Evolutionary conservation across 1,140 invertebrate genomes (phyloP), one percentile per base, ranked within the genome.

Genomic region (Fopius arisanus): DNA sequence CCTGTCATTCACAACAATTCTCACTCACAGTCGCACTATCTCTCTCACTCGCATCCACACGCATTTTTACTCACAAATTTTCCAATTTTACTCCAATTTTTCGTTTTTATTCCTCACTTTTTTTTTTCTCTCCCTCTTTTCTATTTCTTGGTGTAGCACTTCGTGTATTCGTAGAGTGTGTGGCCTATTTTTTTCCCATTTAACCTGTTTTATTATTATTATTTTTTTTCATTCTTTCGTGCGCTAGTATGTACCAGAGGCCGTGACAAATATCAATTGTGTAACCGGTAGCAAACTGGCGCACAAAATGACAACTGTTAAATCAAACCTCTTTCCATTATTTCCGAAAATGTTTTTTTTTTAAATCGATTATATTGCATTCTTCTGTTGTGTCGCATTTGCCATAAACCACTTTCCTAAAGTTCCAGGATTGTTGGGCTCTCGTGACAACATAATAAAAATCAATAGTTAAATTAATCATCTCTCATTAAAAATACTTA

Each of bases 161-260:
- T 37, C 33, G 33, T 37, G 33, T 37, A 37, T 37, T 37, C 33
- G 33, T 37, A 37, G 33, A 37, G 33, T 37, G 33, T 37, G 33
- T 37, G 33, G 33, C 33, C 33, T 37, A 37, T 37, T 65, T 65
- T 65, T 65, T 65, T 65, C n/a, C 29, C n/a, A 31, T 31, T 29
- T 31, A 72, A 74, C 33, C 65, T 54, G 43, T 67, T 73, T 73
- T 77, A 73, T 73, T 54, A 48, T 67, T 74, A 31, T 69, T 65
- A 21, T 29, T 51, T 67, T 75, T 37, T 70, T 19, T 59, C 29
- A 70, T 76, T 59, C 29, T 72, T 76, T 73, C 78, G 80, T 83
- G 80, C 82, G 82, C 81, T 78, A 82, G 80, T 83, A 83, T 83
- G 80, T 81, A 85, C 82, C 80, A 79, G 79, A 80, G 81, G 81